These are phyloP conservation scores for Micronycteris hirsuta DNA, from an alignment of 2,113 vertebrate species.

Conservation along the genomic window DNA sequence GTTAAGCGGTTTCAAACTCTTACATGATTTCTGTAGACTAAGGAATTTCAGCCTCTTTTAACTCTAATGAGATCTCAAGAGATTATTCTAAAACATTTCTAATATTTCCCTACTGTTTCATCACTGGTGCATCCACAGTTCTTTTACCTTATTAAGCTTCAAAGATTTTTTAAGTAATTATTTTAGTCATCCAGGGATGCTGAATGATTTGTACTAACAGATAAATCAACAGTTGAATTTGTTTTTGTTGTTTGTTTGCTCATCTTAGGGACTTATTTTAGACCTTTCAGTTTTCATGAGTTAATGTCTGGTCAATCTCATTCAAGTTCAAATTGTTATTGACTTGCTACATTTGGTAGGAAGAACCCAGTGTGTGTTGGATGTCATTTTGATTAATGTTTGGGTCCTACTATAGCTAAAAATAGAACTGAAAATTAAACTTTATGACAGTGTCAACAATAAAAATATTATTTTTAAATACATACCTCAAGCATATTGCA, in stretches of 20 bases:
- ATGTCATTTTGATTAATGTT: neutral
- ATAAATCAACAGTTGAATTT: neutral
- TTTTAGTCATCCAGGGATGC: constrained; percentile 15
- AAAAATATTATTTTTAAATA: neutral
- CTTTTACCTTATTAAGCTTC: constrained; percentile 35
- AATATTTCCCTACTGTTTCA: neutral
- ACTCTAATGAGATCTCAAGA: constrained; percentile 60
- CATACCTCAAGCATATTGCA: neutral
- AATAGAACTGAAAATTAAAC: neutral
- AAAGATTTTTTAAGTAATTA: constrained; percentile 31
- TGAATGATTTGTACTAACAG: neutral
- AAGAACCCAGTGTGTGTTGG: neutral
- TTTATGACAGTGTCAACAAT: neutral
- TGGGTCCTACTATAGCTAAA: neutral
- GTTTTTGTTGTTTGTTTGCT: neutral
- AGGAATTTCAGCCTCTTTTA: constrained; percentile 35
- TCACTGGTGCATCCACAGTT: neutral
- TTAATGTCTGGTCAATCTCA: neutral
- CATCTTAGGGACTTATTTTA: constrained; percentile 10
- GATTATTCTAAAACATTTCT: constrained; percentile 5
- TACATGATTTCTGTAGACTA: constrained; percentile 30
- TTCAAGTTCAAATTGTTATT: neutral
- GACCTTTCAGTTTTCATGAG: neutral
- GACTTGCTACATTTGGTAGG: neutral
- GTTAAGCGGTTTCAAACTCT: neutral